Base-by-base conservation (phyloP, 2,888 invertebrate genomes). In the Dorcus parallelipipedus region DNA sequence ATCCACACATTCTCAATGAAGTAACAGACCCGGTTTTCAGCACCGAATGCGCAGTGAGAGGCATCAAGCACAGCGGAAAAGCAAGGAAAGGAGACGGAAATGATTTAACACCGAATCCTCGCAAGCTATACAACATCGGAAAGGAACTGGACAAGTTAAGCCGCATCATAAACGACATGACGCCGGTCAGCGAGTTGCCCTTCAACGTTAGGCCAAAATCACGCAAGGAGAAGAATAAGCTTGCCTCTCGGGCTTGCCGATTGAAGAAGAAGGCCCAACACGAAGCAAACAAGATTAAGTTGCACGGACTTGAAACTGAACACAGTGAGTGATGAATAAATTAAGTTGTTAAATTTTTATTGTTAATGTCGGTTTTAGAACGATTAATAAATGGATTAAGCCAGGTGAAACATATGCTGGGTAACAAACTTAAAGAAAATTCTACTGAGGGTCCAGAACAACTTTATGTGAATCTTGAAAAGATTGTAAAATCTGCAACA, bases 181-280 rank as follows among this genome's bases (percentile, higher is more conserved):
- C 94, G 54, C 96, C 97, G 4, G 94, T 95, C 7, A 93, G 93
- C 69, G 96, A 96, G 76, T 80, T 97, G 68, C 95, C 95, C 43
- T 91, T 93, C 75, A 92, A 91, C 72, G 88, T 91, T 38, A 82
- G 95, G 66, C 92, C 94, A 9, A 94, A 93, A 76, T 93, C 95
- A n/a, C 85, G 97, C 55, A 97, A 97, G 78, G 97, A 98, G 78
- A 97, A 98, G 77, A 98, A 98, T 77, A 97, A 97, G 80, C 82
- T 97, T 55, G 97, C 98, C 8, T 97, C 97, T 0, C 87, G 97
- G 62, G 97, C 97, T 38, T 98, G 97, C 76, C 86, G 97, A 39
- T 82, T 98, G 72, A 98, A 98, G 85, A 98, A 98, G 80, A 98
- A 97, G 80, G 98, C 98, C 3, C 97, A 97, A 75, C 97, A 98